Conservation (phyloP, 2,888 invertebrate genomes). For the Rhimphoctona megacephalus region DNA sequence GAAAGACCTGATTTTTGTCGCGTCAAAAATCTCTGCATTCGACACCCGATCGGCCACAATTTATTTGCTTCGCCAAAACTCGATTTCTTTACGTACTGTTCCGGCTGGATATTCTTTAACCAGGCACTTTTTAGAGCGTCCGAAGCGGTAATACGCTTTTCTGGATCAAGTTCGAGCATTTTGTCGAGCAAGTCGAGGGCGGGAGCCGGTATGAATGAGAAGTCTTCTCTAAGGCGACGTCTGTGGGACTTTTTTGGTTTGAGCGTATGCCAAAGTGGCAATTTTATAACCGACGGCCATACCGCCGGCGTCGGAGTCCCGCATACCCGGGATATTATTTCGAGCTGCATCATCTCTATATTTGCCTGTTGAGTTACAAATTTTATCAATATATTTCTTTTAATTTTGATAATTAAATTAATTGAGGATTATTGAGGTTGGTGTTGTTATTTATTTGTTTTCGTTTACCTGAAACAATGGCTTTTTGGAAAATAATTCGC, state of each 20-base stretch:
- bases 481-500: conserved; percentile 97
- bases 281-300: conserved; percentile 97
- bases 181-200: conserved; percentile 96
- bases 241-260: conserved; percentile 96
- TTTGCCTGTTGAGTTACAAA: conserved; percentile 89
- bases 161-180: conserved; percentile 98
- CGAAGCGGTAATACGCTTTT: conserved; percentile 96
- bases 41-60: not conserved
- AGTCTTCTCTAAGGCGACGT: conserved; percentile 96
- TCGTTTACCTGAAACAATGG: conserved; percentile 95
- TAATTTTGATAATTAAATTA: not conserved
- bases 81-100: conserved; percentile 89
- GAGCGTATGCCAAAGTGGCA: conserved; percentile 96
- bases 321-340: conserved; percentile 96
- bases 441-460: not conserved
- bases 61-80: not conserved
- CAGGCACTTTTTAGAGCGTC: conserved; percentile 96
- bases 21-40: not conserved
- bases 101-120: conserved; percentile 96
- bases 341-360: conserved; percentile 96
- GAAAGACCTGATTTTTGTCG: not conserved
- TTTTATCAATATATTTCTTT: not conserved
- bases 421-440: not conserved
- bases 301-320: conserved; percentile 98
- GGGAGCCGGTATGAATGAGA: conserved; percentile 94